phyloP scores from a whole-genome alignment of 2,888 invertebrate species.

The Fissipunctia ypsillon region DNA sequence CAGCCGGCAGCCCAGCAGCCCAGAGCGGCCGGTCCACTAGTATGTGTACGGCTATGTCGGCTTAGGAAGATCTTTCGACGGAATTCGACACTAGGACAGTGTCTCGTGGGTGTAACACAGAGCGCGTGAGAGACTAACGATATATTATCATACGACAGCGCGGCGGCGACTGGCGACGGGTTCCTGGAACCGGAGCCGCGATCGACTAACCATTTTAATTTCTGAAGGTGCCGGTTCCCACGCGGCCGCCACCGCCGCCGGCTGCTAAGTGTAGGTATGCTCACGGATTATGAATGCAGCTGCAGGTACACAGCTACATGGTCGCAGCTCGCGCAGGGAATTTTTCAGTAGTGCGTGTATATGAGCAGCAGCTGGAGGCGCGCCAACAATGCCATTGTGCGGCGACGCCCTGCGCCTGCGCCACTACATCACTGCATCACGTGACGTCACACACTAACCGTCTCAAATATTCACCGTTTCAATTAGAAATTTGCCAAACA shows the following conservation, averaged over 20 bases:
- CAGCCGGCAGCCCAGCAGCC: conserved; percentile 33
- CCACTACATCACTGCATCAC: conserved; percentile 69
- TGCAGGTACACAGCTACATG: conserved; percentile 13
- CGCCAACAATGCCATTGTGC: conserved; percentile 73
- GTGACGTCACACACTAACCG: conserved; percentile 70
- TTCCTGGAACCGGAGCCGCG: conserved; percentile 50
- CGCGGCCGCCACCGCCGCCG: conserved; percentile 10
- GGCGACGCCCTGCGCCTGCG: conserved; percentile 47
- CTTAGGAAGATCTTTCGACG: conserved; percentile 44
- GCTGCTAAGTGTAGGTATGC: not conserved
- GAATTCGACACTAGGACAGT: conserved; percentile 61
- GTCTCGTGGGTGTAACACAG: conserved; percentile 56
- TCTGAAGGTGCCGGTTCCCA: conserved; percentile 47
- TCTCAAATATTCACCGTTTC: conserved; percentile 78
- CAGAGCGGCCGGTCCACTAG: conserved; percentile 27
- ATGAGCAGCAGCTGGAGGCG: conserved; percentile 65
- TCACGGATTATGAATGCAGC: conserved; percentile 43
- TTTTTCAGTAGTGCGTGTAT: conserved; percentile 58
- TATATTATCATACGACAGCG: conserved; percentile 38
- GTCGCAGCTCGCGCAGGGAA: conserved; percentile 17
- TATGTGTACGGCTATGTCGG: conserved; percentile 28
- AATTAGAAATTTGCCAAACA: conserved; percentile 81
- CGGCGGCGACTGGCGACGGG: conserved; percentile 21
- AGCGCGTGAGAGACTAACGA: conserved; percentile 64
- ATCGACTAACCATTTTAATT: conserved; percentile 25